Evolutionary conservation across 2,113 vertebrate species (phyloP), one percentile per base, ranked within the genome.

Genomic region (Tupaia chinensis): DNA sequence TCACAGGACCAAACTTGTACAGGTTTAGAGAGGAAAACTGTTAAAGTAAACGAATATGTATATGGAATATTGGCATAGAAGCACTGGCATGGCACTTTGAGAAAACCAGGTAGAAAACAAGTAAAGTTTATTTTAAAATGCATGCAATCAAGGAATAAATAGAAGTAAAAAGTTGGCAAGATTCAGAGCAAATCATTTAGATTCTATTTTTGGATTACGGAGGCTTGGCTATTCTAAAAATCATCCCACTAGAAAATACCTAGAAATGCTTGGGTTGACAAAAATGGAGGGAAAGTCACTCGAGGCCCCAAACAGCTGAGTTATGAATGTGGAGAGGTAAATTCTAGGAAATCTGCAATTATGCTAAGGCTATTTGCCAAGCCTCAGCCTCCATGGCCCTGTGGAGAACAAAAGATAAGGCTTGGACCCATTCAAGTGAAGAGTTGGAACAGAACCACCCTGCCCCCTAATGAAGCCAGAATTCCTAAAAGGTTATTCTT

Each of bases 1-100:
- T 94, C 70, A 76, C 34, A 77, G 77, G 27, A 88, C 68, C 83
- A 88, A 93, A 34, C 29, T 16, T 73, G 89, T 74, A 32, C 68
- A 61, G 1, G 23, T 91, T 84, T 80, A 73, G 53, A 89, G 68
- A 6, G 7, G 11, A 73, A 85, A 68, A 9, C 25, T 54, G 60
- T n/a, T 20, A 11, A 77, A 72, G 58, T 73, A 66, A 93, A 65
- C 16, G 56, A 58, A 56, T 34, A 61, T 44, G 27, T 53, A 23
- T 29, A 60, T 61, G 82, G 29, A 27, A 23, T 70, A 22, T 20
- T 72, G 65, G 60, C 44, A 12, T 25, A 19, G 44, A 12, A 29
- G 61, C 70, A 22, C 17, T 44, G 56, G 19, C 27, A 34, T 56
- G 22, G 84, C 25, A 34, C n/a, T 85, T 58, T 74, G 81, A 95